Percentiles rank a stretch among this genome's conserved stretches.
phyloP scores from a whole-genome alignment of 2,113 vertebrate genomes.

The Carollia perspicillata region DNA sequence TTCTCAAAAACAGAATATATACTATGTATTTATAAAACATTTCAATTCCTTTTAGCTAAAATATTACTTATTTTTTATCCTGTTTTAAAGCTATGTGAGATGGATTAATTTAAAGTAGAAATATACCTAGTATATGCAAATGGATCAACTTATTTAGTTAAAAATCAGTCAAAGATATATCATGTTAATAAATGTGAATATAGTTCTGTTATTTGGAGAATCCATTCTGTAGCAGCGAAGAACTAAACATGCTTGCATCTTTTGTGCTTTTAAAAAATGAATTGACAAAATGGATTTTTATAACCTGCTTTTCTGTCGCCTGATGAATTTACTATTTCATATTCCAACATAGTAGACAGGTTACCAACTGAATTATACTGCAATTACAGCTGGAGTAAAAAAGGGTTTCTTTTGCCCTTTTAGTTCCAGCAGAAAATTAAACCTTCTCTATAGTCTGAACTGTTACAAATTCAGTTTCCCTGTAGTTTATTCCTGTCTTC shows the following conservation, averaged over 20 bases:
- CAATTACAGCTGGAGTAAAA: not conserved
- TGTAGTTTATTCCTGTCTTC: not conserved
- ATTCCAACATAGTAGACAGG: not conserved
- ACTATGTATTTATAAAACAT: not conserved
- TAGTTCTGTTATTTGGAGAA: slow-evolving; percentile 9
- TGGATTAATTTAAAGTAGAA: not conserved
- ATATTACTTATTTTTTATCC: not conserved
- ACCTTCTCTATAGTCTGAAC: not conserved
- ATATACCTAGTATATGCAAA: not conserved
- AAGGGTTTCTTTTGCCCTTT: not conserved
- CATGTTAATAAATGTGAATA: not conserved
- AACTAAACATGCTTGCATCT: not conserved
- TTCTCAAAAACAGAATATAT: not conserved
- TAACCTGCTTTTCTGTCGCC: not conserved
- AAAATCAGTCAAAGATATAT: not conserved
- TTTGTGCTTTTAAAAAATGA: slow-evolving; percentile 14
- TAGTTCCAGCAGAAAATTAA: slow-evolving; percentile 27
- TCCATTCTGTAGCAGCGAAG: not conserved
- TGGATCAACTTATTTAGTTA: not conserved
- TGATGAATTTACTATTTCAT: slow-evolving; percentile 13
- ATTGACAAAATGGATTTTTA: slow-evolving; percentile 20
- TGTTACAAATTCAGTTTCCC: not conserved
- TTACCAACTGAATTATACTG: not conserved
- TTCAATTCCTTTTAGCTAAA: not conserved
- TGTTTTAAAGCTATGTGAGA: not conserved